Evolutionary conservation across 2,113 vertebrate genomes (phyloP).

Genomic region (Odocoileus hemionus): DNA sequence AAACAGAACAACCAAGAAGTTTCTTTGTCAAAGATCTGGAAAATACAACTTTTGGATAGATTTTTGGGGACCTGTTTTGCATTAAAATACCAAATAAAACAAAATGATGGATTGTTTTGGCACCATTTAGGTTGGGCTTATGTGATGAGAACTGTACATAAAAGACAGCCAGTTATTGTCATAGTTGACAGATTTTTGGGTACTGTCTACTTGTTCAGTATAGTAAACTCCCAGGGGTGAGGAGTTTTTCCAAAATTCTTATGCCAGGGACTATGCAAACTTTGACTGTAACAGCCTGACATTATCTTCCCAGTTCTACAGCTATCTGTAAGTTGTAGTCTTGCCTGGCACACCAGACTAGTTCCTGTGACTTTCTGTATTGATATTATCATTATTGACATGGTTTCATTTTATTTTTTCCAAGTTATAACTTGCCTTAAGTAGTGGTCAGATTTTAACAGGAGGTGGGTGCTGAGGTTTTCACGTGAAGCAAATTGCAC

Average conservation of each 20-base stretch:
- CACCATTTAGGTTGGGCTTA: conserved; percentile 11
- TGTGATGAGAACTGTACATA: conserved; percentile 47
- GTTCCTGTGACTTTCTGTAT: neutral
- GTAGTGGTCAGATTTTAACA: neutral
- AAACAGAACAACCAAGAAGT: conserved; percentile 14
- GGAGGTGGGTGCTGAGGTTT: neutral
- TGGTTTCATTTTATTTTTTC: neutral
- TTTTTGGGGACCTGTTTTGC: conserved; percentile 61
- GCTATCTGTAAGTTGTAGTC: neutral
- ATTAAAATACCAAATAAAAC: conserved; percentile 73
- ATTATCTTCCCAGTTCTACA: neutral
- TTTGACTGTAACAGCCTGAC: neutral
- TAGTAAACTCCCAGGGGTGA: conserved; percentile 20
- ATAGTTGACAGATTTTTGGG: conserved; percentile 61
- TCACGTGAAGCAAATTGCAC: neutral
- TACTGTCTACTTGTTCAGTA: conserved; percentile 19
- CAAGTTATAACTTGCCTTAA: neutral
- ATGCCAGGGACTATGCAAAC: neutral
- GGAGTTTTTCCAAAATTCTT: conserved; percentile 28
- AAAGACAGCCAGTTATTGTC: conserved; percentile 61
- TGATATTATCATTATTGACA: neutral
- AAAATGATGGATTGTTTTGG: conserved; percentile 64
- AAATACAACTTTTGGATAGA: conserved; percentile 49
- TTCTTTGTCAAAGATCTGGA: conserved; percentile 50
- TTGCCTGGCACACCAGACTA: neutral